phyloP scores from a whole-genome alignment of 2,888 invertebrate species.

The Gibbula magus region DNA sequence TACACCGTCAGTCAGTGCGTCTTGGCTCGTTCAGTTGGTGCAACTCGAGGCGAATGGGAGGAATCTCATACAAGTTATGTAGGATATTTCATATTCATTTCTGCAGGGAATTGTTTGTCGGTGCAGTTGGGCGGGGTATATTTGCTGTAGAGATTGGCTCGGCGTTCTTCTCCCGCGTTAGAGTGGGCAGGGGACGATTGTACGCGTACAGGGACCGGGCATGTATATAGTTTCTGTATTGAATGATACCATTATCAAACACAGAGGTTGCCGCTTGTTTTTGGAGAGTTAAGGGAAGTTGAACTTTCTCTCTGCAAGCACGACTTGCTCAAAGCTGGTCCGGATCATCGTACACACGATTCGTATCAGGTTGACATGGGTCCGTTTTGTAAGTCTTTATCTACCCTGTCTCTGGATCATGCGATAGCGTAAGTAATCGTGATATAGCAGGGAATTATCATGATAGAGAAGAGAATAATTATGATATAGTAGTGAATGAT shows the following conservation, averaged over 20 bases:
- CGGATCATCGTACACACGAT: no score
- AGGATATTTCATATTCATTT: constrained; percentile 18
- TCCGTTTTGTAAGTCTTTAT: no score
- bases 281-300: neutral
- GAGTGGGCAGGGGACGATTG: neutral
- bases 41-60: neutral
- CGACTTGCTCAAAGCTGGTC: no score
- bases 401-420: no score
- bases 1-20: neutral
- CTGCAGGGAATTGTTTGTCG: neutral
- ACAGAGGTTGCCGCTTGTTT: neutral
- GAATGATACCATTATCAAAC: constrained; percentile 14
- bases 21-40: neutral
- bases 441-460: no score
- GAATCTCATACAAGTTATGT: neutral
- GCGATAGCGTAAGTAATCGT: no score
- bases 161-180: neutral
- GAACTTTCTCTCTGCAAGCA: neutral
- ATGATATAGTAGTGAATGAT: no score
- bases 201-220: neutral
- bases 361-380: no score
- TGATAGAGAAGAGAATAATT: no score
- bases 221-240: neutral
- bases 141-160: neutral
- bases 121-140: constrained; percentile 15